Evolutionary conservation across 2,113 vertebrate genomes (phyloP).

Genomic region (Ursus arctos): DNA sequence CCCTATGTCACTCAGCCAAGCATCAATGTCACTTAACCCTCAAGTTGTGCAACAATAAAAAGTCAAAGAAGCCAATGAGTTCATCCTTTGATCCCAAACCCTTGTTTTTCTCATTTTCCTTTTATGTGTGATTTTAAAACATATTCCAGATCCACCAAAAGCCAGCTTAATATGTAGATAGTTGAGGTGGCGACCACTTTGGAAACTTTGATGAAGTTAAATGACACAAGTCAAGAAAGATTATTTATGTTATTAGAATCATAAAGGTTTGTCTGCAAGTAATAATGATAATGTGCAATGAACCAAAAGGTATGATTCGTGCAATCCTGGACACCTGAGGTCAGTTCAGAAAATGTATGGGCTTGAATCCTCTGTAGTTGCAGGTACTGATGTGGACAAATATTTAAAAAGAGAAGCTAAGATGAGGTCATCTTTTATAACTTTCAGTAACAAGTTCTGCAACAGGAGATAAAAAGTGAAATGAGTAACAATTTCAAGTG

Average conservation of each 20-base stretch:
- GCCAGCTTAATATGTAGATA: not conserved
- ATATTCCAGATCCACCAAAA: constrained; percentile 48
- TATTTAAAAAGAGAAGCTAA: constrained; percentile 28
- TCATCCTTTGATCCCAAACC: constrained; percentile 27
- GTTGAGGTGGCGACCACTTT: not conserved
- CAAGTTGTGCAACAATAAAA: not conserved
- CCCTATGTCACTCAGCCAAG: not conserved
- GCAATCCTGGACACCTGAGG: not conserved
- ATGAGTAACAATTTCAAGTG: constrained; percentile 47
- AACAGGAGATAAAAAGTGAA: constrained; percentile 29
- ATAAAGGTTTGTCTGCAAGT: constrained; percentile 3
- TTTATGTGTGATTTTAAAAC: not conserved
- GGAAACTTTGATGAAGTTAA: not conserved
- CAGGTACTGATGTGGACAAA: constrained; percentile 32
- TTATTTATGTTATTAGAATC: not conserved
- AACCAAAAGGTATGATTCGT: not conserved
- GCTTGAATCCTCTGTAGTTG: not conserved
- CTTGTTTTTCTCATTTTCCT: not conserved
- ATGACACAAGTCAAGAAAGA: constrained; percentile 11
- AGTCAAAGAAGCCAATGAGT: not conserved
- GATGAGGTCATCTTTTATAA: constrained; percentile 8
- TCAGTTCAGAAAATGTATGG: not conserved
- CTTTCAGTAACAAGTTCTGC: constrained; percentile 27
- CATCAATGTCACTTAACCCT: not conserved
- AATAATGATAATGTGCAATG: not conserved